phyloP scores from a whole-genome alignment of 2,797 vertebrate genomes.

The Enteromius viviparus region DNA sequence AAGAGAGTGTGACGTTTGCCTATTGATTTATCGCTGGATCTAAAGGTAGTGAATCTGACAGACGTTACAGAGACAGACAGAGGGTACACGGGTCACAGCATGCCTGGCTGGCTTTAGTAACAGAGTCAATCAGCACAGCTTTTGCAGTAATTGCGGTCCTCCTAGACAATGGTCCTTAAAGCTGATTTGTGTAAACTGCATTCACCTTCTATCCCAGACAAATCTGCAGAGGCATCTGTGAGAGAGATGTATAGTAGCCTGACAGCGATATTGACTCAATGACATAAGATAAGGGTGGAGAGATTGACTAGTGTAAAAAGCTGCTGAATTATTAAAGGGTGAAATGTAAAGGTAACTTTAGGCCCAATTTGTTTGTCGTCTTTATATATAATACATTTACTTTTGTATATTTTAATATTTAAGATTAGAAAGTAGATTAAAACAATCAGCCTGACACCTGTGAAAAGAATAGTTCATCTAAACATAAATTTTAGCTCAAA shows the following conservation, averaged over 20 bases:
- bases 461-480: too few relatives aligned
- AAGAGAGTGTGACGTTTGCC: neutral
- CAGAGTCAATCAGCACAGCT: constrained; percentile 1
- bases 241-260: neutral
- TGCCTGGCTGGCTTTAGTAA: neutral
- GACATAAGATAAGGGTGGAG: neutral
- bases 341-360: neutral
- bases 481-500: too few relatives aligned
- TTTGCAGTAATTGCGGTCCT: neutral
- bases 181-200: neutral
- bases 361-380: too few relatives aligned
- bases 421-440: too few relatives aligned
- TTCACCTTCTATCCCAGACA: neutral
- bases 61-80: neutral
- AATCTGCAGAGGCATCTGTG: neutral
- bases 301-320: neutral
- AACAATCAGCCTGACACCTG: too few relatives aligned
- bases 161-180: neutral
- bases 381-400: too few relatives aligned
- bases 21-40: constrained; percentile 6
- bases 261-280: neutral
- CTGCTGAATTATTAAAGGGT: neutral
- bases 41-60: neutral
- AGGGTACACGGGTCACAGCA: neutral
- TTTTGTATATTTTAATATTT: too few relatives aligned